These are phyloP conservation scores for Cavia porcellus DNA, from an alignment of 2,113 vertebrate species.

Conservation along the genomic window DNA sequence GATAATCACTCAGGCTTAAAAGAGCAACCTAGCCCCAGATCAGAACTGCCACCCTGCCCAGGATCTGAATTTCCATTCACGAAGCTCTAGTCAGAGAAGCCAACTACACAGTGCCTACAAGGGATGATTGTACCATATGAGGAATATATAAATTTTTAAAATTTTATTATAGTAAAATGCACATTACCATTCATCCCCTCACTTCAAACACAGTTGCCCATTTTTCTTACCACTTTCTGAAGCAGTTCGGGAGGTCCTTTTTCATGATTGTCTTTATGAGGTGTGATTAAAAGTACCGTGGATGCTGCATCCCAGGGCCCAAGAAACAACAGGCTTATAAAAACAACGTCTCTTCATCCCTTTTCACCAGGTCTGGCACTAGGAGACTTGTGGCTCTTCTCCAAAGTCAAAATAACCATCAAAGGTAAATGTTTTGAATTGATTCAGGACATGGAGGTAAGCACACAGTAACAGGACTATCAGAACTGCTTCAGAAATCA, in stretches of 20 bases:
- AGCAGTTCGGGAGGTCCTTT: not conserved
- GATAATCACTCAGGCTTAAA: not conserved
- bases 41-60: constrained; percentile 9
- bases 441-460: not conserved
- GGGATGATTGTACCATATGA: not conserved
- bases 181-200: not conserved
- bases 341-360: not conserved
- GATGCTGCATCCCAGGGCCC: not conserved
- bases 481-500: not conserved
- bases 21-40: not conserved
- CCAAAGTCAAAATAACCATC: not conserved
- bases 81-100: not conserved
- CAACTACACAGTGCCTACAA: not conserved
- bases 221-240: not conserved
- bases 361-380: not conserved
- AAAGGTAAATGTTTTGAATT: not conserved
- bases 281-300: not conserved
- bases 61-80: not conserved
- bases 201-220: not conserved
- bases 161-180: not conserved
- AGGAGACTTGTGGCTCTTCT: not conserved
- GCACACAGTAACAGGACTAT: not conserved
- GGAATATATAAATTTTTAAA: not conserved
- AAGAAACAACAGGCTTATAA: not conserved
- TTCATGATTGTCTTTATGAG: not conserved